Percentiles rank a stretch among this genome's conserved stretches.
Conservation (phyloP, 2,113 vertebrate species). For the Oxyruncus cristatus region DNA sequence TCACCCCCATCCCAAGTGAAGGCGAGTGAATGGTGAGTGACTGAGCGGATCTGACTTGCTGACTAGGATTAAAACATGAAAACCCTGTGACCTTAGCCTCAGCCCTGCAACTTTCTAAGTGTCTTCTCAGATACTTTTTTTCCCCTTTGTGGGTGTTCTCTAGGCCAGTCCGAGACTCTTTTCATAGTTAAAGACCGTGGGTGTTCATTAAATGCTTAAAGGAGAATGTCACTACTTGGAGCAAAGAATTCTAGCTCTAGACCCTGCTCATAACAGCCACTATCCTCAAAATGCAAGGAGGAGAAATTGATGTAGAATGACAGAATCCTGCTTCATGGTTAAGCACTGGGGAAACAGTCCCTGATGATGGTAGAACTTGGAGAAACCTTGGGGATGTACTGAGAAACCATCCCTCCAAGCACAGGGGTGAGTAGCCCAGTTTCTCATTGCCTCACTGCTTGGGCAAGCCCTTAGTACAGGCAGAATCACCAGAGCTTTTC, state of each 20-base stretch:
- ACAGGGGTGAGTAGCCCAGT: neutral
- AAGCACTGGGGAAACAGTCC: accelerated
- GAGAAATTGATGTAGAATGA: neutral
- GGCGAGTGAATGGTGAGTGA: neutral
- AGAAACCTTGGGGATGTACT: neutral
- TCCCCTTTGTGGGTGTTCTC: neutral
- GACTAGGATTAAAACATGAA: neutral
- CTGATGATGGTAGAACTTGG: neutral
- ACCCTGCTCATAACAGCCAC: neutral
- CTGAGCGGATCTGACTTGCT: neutral
- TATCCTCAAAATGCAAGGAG: neutral
- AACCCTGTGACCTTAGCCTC: neutral
- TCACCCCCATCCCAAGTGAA: neutral
- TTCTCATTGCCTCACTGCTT: neutral
- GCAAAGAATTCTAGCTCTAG: neutral
- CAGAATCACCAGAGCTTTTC: neutral
- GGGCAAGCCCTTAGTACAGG: neutral
- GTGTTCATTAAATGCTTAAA: neutral
- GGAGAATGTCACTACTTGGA: neutral
- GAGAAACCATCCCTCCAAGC: neutral
- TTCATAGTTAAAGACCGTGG: accelerated
- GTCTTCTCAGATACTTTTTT: neutral
- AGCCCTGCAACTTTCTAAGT: neutral
- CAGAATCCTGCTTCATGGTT: neutral
- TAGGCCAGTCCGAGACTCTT: neutral